Conservation (phyloP, 2,797 vertebrate species). For the Novumbra hubbsi region DNA sequence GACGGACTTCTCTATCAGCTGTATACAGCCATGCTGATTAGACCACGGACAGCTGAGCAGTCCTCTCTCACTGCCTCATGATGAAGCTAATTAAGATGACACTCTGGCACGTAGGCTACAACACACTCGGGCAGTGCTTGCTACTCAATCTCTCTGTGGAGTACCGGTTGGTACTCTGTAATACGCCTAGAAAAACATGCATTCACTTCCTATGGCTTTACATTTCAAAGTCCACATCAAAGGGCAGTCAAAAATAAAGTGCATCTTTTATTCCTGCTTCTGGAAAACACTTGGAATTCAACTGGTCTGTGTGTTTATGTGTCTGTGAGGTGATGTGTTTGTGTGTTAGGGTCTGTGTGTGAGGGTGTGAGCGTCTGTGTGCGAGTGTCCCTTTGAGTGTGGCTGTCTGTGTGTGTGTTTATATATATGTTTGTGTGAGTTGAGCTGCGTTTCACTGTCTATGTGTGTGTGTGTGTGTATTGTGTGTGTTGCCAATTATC, state of each 20-base stretch:
- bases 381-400: slow-evolving; percentile 38
- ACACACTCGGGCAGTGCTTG: slow-evolving; percentile 9
- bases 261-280: not conserved
- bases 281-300: not conserved
- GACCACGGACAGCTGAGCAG: slow-evolving; percentile 57
- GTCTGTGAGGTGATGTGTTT: slow-evolving; percentile 39
- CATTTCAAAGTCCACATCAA: not conserved
- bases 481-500: slow-evolving; percentile 99
- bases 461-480: slow-evolving; percentile 61
- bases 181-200: not conserved
- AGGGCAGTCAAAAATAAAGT: not conserved
- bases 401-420: slow-evolving; percentile 50
- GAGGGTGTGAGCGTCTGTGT: slow-evolving; percentile 32
- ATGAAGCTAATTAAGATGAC: slow-evolving; percentile 56
- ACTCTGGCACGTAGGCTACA: slow-evolving; percentile 14
- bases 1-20: slow-evolving; percentile 59
- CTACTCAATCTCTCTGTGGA: not conserved
- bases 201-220: not conserved
- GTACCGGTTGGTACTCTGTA: not conserved
- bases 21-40: slow-evolving; percentile 70
- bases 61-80: slow-evolving; percentile 57
- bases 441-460: slow-evolving; percentile 34
- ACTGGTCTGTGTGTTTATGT: not conserved
- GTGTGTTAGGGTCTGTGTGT: slow-evolving; percentile 1
- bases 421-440: slow-evolving; percentile 30